Percentiles rank a stretch among this genome's conserved stretches.
These are phyloP conservation scores for Philereme vetulata DNA, from an alignment of 2,888 invertebrate genomes.

Conservation along the genomic window DNA sequence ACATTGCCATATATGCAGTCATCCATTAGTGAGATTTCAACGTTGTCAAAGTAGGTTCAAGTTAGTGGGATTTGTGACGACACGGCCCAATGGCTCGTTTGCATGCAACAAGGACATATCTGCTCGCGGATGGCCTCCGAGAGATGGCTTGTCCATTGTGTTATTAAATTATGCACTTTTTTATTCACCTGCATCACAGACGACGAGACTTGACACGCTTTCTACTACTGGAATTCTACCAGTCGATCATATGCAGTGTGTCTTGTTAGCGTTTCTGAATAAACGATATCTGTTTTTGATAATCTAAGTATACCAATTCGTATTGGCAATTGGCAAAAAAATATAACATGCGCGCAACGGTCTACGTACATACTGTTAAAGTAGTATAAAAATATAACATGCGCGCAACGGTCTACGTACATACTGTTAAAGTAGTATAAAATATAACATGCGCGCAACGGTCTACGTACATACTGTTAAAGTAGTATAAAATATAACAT, in stretches of 20 bases:
- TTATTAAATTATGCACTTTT: constrained; percentile 67
- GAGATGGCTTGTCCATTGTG: constrained; percentile 60
- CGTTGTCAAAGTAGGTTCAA: constrained; percentile 33
- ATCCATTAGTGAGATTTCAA: constrained; percentile 20
- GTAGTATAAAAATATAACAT: too few species aligned
- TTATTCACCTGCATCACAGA: constrained; percentile 54
- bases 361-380: too few species aligned
- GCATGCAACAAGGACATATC: constrained; percentile 58
- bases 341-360: too few species aligned
- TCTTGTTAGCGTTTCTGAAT: constrained; percentile 5
- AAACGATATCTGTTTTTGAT: constrained; percentile 7
- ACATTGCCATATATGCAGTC: constrained; percentile 14
- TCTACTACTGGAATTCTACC: constrained; percentile 56
- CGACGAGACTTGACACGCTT: constrained; percentile 68
- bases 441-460: too few species aligned
- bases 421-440: too few species aligned
- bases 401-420: too few species aligned
- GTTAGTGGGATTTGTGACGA: constrained; percentile 35
- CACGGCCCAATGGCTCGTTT: constrained; percentile 49
- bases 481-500: too few species aligned
- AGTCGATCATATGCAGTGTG: constrained; percentile 26
- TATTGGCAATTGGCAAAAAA: too few species aligned
- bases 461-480: too few species aligned
- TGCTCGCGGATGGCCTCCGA: constrained; percentile 56
- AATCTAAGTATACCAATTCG: not conserved